Evolutionary conservation across 2,888 invertebrate species (phyloP).

Genomic region (Pammene aurita): DNA sequence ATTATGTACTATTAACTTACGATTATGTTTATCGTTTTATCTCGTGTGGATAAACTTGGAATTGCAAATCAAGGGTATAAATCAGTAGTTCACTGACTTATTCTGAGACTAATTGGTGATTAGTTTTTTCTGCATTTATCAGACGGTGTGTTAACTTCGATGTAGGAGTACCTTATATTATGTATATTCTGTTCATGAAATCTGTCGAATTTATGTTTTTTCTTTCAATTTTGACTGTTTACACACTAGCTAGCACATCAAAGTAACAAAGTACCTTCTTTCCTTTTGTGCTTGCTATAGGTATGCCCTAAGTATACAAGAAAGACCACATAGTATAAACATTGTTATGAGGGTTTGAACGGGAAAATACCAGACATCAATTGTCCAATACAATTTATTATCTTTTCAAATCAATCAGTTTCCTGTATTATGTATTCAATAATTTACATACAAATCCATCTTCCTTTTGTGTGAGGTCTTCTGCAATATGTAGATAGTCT

Average conservation of each 20-base stretch:
- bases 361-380: conserved; percentile 11
- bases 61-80: conserved; percentile 21
- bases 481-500: not conserved
- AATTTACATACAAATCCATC: conserved; percentile 20
- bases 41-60: conserved; percentile 27
- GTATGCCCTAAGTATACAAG: not conserved
- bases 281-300: not conserved
- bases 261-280: too few species aligned
- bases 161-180: too few species aligned
- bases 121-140: too few species aligned
- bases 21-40: conserved; percentile 35
- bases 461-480: conserved; percentile 14
- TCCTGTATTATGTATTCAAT: conserved; percentile 31
- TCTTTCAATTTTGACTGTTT: too few species aligned
- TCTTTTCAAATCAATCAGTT: conserved; percentile 39
- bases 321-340: conserved; percentile 26
- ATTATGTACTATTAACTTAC: conserved; percentile 42
- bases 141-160: too few species aligned
- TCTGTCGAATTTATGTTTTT: too few species aligned
- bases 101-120: conserved; percentile 4
- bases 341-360: conserved; percentile 18
- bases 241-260: too few species aligned
- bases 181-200: too few species aligned
- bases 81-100: conserved; percentile 19
- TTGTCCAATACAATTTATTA: conserved; percentile 44